A percentile compares a stretch with the other conserved stretches of the same genome.
These are phyloP conservation scores for Drosophila kanekoi DNA, from an alignment of 2,888 invertebrate genomes.

Conservation along the genomic window DNA sequence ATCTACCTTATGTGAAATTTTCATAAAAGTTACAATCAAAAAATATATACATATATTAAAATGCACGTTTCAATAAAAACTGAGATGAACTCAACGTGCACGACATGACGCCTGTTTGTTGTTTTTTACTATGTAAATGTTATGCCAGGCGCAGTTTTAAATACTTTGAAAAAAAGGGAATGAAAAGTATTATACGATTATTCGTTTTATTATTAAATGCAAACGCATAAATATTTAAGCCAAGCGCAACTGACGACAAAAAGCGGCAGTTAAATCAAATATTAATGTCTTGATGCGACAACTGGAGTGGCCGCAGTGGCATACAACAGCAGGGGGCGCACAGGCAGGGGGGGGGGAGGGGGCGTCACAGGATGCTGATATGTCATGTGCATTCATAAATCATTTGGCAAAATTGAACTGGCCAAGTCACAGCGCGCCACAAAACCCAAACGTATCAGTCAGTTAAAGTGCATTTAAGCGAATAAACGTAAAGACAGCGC, in stretches of 20 bases:
- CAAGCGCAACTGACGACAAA: conserved; percentile 32
- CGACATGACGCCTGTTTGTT: conserved; percentile 3
- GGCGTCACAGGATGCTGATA: conserved; percentile 82
- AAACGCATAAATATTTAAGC: conserved; percentile 58
- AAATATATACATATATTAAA: conserved; percentile 17
- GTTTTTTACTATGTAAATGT: conserved; percentile 23
- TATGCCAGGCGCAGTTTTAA: conserved; percentile 31
- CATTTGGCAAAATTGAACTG: conserved; percentile 79
- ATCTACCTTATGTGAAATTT: conserved; percentile 23
- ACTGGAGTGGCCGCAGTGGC: conserved; percentile 31
- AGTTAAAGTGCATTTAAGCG: conserved; percentile 50
- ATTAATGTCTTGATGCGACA: conserved; percentile 71
- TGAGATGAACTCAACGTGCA: conserved; percentile 25
- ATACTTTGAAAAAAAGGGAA: conserved; percentile 29
- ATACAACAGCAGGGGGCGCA: conserved; percentile 8
- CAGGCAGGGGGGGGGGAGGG: conserved; percentile 34
- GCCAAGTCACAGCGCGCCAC: conserved; percentile 47
- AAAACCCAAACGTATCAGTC: conserved; percentile 50
- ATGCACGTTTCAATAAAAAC: conserved; percentile 22
- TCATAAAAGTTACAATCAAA: conserved; percentile 12
- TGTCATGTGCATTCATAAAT: conserved; percentile 83
- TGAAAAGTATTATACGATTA: conserved; percentile 26
- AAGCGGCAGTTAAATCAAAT: conserved; percentile 58
- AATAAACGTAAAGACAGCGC: conserved; percentile 24
- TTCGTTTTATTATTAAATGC: conserved; percentile 60